phyloP scores from a whole-genome alignment of 2,113 vertebrate genomes.

The Mesitornis unicolor region DNA sequence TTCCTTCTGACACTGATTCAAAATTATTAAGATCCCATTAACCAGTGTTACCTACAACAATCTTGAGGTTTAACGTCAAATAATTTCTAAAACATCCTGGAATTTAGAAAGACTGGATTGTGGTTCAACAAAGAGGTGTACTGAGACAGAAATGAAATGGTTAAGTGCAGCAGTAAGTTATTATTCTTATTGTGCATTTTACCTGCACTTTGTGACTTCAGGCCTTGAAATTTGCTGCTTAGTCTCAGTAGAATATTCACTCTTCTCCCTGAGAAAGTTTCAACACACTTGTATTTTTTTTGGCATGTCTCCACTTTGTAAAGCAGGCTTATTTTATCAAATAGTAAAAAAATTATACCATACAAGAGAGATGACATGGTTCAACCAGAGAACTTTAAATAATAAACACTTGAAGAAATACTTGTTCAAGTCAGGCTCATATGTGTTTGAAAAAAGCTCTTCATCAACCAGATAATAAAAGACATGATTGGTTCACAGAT shows the following conservation, averaged over 20 bases:
- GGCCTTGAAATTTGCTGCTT: background rate
- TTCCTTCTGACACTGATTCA: background rate
- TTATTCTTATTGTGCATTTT: background rate
- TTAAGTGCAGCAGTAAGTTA: background rate
- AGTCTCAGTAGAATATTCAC: background rate
- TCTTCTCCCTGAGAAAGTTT: background rate
- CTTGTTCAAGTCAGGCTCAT: background rate
- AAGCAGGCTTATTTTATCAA: background rate
- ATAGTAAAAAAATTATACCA: background rate
- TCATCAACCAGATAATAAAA: slow-evolving; percentile 35
- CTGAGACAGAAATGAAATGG: background rate
- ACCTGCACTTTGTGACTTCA: background rate
- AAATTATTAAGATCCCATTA: background rate
- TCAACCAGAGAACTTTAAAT: background rate
- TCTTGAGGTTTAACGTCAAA: background rate
- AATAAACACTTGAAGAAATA: background rate
- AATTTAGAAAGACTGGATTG: background rate
- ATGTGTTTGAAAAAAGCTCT: slow-evolving; percentile 1
- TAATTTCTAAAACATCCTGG: background rate
- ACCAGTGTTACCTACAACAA: background rate
- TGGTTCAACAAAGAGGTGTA: background rate
- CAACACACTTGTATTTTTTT: background rate
- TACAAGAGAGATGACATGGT: background rate
- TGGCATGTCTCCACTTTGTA: background rate
- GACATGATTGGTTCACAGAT: background rate